A percentile compares a stretch with the other conserved stretches of the same genome.
Conservation (phyloP, 2,888 invertebrate genomes). For the Cabera pusaria region DNA sequence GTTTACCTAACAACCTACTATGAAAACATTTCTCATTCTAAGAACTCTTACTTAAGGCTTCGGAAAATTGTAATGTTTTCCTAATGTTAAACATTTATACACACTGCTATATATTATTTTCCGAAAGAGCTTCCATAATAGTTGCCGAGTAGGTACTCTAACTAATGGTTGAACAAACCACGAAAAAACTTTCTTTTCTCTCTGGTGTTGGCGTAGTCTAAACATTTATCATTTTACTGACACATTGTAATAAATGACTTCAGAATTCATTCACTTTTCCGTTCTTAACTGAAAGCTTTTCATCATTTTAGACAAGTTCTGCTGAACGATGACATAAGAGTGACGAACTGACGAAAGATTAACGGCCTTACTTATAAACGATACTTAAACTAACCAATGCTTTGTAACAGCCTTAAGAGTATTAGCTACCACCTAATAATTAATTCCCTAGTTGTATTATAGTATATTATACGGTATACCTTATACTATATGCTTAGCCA, state of each 20-base stretch:
- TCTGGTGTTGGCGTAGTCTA: conserved; percentile 30
- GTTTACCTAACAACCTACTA: too few species aligned
- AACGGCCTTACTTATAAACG: too few species aligned
- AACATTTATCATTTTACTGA: conserved; percentile 40
- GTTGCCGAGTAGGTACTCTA: conserved; percentile 20
- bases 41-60: background rate
- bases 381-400: too few species aligned
- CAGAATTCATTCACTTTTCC: conserved; percentile 31
- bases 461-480: too few species aligned
- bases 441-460: too few species aligned
- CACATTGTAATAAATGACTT: conserved; percentile 35
- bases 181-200: conserved; percentile 33
- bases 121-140: conserved; percentile 8
- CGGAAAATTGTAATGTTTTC: conserved; percentile 5
- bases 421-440: too few species aligned
- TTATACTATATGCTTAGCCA: too few species aligned
- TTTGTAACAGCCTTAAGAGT: too few species aligned
- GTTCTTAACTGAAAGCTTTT: conserved; percentile 33
- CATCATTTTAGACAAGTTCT: conserved; percentile 22
- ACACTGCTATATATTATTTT: conserved; percentile 14
- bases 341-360: too few species aligned
- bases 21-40: background rate
- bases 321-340: conserved; percentile 14
- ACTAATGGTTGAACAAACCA: conserved; percentile 33
- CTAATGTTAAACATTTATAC: conserved; percentile 15